Percentiles rank a stretch among this genome's conserved stretches.
Conservation (phyloP, 2,113 vertebrate genomes). For the Aegotheles bennettii region DNA sequence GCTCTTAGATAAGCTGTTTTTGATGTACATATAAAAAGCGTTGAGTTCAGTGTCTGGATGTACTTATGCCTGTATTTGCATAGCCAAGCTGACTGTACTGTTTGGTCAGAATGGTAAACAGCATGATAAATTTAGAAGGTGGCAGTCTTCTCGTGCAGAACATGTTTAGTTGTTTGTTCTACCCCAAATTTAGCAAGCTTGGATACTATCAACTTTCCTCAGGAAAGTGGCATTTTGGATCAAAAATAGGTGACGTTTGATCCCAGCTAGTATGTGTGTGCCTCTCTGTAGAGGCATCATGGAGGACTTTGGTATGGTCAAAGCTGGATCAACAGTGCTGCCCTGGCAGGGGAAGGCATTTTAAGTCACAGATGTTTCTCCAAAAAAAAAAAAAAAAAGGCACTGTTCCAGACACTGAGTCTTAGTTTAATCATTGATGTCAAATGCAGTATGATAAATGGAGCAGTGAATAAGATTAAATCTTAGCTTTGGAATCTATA, state of each 20-base stretch:
- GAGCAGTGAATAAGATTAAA: background rate
- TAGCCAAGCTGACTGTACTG: background rate
- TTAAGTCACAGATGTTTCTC: background rate
- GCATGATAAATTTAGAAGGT: background rate
- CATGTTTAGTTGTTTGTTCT: background rate
- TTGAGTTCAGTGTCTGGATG: background rate
- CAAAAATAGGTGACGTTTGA: background rate
- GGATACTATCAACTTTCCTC: background rate
- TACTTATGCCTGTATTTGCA: background rate
- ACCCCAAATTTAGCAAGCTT: background rate
- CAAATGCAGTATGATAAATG: background rate
- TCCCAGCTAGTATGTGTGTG: background rate
- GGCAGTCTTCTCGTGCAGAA: background rate
- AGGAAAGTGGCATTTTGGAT: background rate
- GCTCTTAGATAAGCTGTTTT: background rate
- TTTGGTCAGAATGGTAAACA: background rate
- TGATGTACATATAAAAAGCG: rapidly evolving
- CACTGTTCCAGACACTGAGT: background rate
- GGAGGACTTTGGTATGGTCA: background rate
- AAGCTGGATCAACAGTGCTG: background rate
- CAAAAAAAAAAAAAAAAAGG: background rate
- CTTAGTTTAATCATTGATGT: background rate
- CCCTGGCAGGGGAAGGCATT: background rate
- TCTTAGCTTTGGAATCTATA: background rate
- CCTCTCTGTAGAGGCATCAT: background rate